Evolutionary conservation across 2,797 vertebrate genomes (phyloP).

Genomic region (Bufotes viridis): DNA sequence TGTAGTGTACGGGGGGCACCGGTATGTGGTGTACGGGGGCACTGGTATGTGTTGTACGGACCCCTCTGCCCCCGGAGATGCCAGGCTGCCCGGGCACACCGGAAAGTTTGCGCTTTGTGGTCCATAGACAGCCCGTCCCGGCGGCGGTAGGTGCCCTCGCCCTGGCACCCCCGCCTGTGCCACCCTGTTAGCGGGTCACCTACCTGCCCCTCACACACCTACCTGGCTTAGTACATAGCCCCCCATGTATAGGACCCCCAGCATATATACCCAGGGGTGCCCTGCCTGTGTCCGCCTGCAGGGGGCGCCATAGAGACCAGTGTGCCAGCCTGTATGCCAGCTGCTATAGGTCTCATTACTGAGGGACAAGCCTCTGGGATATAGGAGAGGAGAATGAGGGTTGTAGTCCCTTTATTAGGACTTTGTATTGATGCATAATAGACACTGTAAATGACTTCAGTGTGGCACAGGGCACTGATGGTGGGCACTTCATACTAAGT

Average conservation of each 20-base stretch:
- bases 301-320: not conserved
- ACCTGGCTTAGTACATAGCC: too few species aligned
- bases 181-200: not conserved
- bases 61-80: not conserved
- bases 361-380: not conserved
- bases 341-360: not conserved
- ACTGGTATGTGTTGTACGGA: too few species aligned
- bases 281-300: not conserved
- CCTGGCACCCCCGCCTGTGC: not conserved
- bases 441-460: too few species aligned
- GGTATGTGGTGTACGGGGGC: too few species aligned
- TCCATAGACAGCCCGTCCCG: not conserved
- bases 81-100: not conserved
- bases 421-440: too few species aligned
- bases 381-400: not conserved
- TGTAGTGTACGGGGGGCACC: too few species aligned
- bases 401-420: too few species aligned
- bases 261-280: not conserved
- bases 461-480: too few species aligned
- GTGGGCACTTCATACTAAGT: too few species aligned
- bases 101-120: not conserved
- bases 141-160: not conserved
- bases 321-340: not conserved
- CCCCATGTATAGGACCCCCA: too few species aligned
- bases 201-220: too few species aligned